Conservation (phyloP, 2,888 invertebrate species). For the Orchesella flavescens region DNA sequence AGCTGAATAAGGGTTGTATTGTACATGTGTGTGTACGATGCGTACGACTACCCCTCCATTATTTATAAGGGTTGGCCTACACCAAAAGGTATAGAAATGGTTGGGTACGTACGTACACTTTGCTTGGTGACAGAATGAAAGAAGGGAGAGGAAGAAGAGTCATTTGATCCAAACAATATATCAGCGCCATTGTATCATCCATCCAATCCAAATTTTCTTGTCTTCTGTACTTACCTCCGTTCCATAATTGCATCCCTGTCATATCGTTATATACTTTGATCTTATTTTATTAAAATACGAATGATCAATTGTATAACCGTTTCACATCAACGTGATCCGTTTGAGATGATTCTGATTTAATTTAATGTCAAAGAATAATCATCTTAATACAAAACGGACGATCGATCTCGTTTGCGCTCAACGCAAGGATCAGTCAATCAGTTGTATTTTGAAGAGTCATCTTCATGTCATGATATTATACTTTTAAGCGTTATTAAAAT, state of each 20-base stretch:
- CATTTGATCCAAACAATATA: conserved; percentile 30
- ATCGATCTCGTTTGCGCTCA: too few species aligned
- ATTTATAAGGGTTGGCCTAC: conserved; percentile 51
- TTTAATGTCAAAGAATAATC: too few species aligned
- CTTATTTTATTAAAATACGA: not conserved
- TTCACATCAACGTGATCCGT: not conserved
- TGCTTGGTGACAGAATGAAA: conserved; percentile 38
- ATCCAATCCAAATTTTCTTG: not conserved
- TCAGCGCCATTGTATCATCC: conserved; percentile 39
- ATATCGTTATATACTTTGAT: not conserved
- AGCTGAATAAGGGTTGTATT: conserved; percentile 3
- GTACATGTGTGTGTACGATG: not conserved
- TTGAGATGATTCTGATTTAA: too few species aligned
- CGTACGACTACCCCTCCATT: conserved; percentile 29
- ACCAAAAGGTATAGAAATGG: conserved; percentile 10
- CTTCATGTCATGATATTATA: too few species aligned
- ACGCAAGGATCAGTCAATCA: too few species aligned
- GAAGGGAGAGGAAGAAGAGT: not conserved
- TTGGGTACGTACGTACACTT: conserved; percentile 44
- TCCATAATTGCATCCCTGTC: not conserved
- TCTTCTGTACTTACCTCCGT: not conserved
- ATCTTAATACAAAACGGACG: too few species aligned
- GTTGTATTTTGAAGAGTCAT: too few species aligned
- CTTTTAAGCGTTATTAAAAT: too few species aligned
- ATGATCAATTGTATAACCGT: not conserved